Percentiles rank a stretch among this genome's conserved stretches.
Evolutionary conservation across 2,888 invertebrate species (phyloP).

Genomic region (Dorcus parallelipipedus): DNA sequence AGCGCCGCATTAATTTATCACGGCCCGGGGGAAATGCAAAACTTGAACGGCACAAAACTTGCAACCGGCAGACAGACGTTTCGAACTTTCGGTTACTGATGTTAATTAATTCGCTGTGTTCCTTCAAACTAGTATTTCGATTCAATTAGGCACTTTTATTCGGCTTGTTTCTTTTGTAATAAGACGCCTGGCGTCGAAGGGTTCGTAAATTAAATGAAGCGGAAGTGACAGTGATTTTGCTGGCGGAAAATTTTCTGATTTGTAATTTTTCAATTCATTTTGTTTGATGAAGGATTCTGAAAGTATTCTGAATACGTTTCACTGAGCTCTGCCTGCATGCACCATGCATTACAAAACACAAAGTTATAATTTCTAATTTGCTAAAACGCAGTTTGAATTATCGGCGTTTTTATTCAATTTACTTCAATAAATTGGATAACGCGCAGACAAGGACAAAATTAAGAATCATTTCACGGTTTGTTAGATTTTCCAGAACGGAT

Average conservation of each 20-base stretch:
- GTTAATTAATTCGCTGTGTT: neutral
- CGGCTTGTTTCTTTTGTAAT: neutral
- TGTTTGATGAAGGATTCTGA: too few relatives aligned
- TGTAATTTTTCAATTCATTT: too few relatives aligned
- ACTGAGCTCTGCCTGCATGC: neutral
- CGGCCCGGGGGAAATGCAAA: neutral
- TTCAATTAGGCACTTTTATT: conserved; percentile 1
- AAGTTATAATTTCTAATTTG: too few relatives aligned
- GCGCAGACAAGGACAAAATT: neutral
- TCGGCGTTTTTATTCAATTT: too few relatives aligned
- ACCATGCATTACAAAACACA: too few relatives aligned
- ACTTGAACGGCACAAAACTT: neutral
- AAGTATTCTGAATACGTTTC: neutral
- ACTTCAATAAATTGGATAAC: too few relatives aligned
- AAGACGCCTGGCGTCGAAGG: neutral
- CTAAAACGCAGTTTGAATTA: too few relatives aligned
- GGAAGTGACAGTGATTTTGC: neutral
- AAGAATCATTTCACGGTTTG: neutral
- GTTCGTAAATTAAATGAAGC: neutral
- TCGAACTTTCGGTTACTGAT: too few relatives aligned
- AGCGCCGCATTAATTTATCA: conserved; percentile 9
- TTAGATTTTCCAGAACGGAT: neutral
- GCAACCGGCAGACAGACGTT: too few relatives aligned
- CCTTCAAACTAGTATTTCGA: neutral
- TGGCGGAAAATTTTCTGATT: neutral